Conservation (phyloP, 2,797 vertebrate genomes). For the Adrianichthys oophorus region DNA sequence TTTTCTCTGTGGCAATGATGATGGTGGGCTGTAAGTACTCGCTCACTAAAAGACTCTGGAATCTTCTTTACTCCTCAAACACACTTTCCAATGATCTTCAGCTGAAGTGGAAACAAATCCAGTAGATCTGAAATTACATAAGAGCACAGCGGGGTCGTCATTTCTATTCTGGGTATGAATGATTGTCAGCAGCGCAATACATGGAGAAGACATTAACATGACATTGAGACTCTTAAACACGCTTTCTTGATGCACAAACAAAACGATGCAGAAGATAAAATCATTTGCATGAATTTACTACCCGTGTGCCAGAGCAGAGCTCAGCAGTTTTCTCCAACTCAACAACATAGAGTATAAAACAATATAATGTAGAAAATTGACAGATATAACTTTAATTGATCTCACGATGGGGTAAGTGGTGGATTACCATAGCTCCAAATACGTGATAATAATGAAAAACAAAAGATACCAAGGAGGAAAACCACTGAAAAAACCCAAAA, state of each 20-base stretch:
- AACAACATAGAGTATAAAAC: no score
- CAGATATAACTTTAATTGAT: no score
- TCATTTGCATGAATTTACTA: constrained; percentile 50
- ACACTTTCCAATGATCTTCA: neutral
- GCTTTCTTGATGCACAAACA: constrained; percentile 25
- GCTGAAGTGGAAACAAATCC: constrained; percentile 2
- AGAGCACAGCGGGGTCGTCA: neutral
- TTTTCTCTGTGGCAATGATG: constrained; percentile 98
- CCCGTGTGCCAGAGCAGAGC: constrained; percentile 6
- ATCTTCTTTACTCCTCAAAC: neutral
- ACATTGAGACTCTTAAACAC: constrained; percentile 9
- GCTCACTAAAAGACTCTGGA: constrained; percentile 1
- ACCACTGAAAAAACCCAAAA: no score
- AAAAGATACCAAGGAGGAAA: no score
- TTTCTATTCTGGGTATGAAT: neutral
- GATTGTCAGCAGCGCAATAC: constrained; percentile 20
- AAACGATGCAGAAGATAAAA: constrained; percentile 39
- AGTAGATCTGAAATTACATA: constrained; percentile 19
- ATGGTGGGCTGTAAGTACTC: constrained; percentile 95
- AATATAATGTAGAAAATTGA: no score
- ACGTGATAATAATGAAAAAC: no score
- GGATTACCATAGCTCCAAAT: no score
- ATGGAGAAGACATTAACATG: constrained; percentile 3
- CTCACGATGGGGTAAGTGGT: no score
- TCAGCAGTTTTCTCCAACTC: no score